Evolutionary conservation across 2,888 invertebrate genomes (phyloP).

Genomic region (Hipparchia semele): DNA sequence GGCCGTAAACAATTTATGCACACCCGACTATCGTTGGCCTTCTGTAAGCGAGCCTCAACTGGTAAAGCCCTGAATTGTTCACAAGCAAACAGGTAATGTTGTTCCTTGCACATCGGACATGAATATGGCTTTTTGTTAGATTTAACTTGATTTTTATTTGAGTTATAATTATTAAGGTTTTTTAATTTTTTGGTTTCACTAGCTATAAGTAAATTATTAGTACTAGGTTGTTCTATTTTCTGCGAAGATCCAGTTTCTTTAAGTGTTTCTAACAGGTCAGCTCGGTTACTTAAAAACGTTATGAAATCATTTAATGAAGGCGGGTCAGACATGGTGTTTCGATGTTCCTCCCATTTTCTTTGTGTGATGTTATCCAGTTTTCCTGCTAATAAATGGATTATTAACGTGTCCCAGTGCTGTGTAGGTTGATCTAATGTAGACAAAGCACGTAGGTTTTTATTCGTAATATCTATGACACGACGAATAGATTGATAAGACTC

Average conservation of each 20-base stretch:
- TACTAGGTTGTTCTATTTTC: background rate
- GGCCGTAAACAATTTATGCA: background rate
- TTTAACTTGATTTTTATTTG: background rate
- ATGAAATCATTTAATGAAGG: conserved; percentile 23
- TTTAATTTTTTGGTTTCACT: background rate
- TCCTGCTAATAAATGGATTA: conserved; percentile 13
- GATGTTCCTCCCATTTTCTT: conserved; percentile 33
- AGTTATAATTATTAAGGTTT: background rate
- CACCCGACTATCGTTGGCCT: background rate
- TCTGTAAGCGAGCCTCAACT: too few species aligned
- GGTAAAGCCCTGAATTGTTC: background rate
- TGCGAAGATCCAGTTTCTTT: conserved; percentile 11
- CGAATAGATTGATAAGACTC: conserved; percentile 30
- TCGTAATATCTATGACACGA: conserved; percentile 38
- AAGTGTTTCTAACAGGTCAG: conserved; percentile 32
- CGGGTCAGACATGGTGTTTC: conserved; percentile 23
- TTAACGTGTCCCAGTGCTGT: conserved; percentile 33
- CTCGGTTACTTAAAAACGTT: conserved; percentile 25
- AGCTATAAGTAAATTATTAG: too few species aligned
- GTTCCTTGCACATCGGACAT: background rate
- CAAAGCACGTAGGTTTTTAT: conserved; percentile 39
- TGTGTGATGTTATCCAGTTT: conserved; percentile 16
- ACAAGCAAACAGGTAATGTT: background rate
- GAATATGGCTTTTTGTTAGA: background rate
- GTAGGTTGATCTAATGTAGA: conserved; percentile 25